Percentiles rank a stretch among this genome's conserved stretches.
These are phyloP conservation scores for Lordiphosa stackelbergi DNA, from an alignment of 1,140 invertebrate genomes.

Conservation along the genomic window DNA sequence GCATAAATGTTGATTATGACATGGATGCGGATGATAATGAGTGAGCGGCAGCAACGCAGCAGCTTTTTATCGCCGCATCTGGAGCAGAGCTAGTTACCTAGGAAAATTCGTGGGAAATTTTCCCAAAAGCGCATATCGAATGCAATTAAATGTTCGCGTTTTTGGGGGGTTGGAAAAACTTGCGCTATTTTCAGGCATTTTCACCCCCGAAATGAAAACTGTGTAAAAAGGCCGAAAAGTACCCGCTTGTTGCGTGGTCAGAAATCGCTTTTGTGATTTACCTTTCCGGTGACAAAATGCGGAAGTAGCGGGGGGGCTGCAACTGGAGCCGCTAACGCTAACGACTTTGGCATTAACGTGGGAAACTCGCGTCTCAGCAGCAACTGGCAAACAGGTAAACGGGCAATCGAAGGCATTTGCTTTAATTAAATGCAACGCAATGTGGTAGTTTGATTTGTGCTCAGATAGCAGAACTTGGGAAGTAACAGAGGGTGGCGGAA, in stretches of 20 bases:
- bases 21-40: conserved; percentile 35
- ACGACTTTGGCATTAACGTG: conserved; percentile 64
- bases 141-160: conserved; percentile 65
- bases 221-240: conserved; percentile 30
- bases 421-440: conserved; percentile 67
- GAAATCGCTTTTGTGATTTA: conserved; percentile 59
- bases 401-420: conserved; percentile 40
- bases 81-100: conserved; percentile 52
- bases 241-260: conserved; percentile 67
- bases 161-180: conserved; percentile 55
- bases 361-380: conserved; percentile 47
- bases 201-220: conserved; percentile 52
- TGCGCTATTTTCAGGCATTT: conserved; percentile 54
- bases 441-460: conserved; percentile 45
- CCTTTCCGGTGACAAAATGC: conserved; percentile 72
- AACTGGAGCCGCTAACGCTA: conserved; percentile 29
- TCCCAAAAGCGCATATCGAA: conserved; percentile 72
- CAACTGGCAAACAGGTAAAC: conserved; percentile 40
- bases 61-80: conserved; percentile 50
- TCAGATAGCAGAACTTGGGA: conserved; percentile 30
- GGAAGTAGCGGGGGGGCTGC: conserved; percentile 36
- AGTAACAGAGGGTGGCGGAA: conserved; percentile 35
- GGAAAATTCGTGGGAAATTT: conserved; percentile 70
- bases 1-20: conserved; percentile 59
- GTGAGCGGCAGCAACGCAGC: conserved; percentile 25